These are phyloP conservation scores for Nymphicus hollandicus DNA, from an alignment of 2,113 vertebrate genomes.

Conservation along the genomic window DNA sequence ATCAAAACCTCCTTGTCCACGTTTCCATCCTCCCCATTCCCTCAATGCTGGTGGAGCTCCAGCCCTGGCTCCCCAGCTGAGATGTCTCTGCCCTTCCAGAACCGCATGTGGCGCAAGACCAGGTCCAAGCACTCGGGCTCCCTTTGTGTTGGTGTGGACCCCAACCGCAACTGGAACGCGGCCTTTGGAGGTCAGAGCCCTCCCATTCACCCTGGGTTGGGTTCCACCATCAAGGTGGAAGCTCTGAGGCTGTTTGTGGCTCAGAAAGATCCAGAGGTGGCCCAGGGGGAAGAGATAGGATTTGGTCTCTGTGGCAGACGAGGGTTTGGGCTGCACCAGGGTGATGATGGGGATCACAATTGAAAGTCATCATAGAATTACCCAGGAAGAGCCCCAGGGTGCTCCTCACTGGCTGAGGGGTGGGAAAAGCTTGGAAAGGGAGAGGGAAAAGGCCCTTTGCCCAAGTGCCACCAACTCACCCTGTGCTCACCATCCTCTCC, in stretches of 20 bases:
- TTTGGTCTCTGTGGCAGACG: fast-evolving
- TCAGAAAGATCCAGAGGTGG: background rate
- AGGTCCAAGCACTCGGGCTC: constrained; percentile 72
- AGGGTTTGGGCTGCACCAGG: background rate
- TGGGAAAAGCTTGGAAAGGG: background rate
- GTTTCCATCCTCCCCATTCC: fast-evolving
- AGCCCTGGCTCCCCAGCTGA: background rate
- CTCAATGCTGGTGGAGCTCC: background rate
- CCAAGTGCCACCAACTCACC: background rate
- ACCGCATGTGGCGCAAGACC: constrained; percentile 95
- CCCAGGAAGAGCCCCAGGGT: background rate
- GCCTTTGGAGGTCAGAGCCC: constrained; percentile 82
- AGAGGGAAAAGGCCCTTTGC: background rate
- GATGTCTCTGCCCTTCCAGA: constrained; percentile 58
- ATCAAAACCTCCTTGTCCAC: background rate
- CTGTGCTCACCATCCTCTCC: background rate
- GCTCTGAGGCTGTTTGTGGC: background rate
- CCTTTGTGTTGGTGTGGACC: constrained; percentile 80
- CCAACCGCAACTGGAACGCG: constrained; percentile 93
- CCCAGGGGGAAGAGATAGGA: background rate
- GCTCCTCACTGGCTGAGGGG: background rate
- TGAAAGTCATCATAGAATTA: background rate
- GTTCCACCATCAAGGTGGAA: background rate
- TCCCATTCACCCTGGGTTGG: fast-evolving
- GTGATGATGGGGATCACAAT: background rate